Percentiles rank a stretch among this genome's conserved stretches.
phyloP scores from a whole-genome alignment of 2,797 vertebrate genomes.

The Uromys caudimaculatus region DNA sequence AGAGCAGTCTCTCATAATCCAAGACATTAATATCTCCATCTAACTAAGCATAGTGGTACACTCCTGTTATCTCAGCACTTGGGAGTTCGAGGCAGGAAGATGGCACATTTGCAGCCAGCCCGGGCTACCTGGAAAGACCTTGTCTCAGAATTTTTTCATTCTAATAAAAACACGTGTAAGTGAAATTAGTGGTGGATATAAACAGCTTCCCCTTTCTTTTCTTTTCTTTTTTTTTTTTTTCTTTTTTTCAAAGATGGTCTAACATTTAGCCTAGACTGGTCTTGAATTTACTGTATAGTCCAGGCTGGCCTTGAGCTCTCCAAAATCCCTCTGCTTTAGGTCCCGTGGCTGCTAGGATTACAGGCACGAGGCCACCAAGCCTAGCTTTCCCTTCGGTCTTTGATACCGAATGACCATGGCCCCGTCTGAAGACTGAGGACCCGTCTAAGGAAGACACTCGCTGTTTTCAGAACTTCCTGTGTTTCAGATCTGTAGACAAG shows the following conservation, averaged over 20 bases:
- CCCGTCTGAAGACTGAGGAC: neutral
- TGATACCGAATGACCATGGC: neutral
- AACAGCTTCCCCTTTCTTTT: neutral
- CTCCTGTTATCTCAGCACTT: neutral
- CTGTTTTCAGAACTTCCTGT: neutral
- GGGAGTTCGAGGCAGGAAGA: neutral
- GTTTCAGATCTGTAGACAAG: neutral
- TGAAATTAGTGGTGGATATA: slow-evolving; percentile 51
- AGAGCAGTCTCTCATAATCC: neutral
- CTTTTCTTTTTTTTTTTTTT: neutral
- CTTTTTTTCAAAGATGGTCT: neutral
- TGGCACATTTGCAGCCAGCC: neutral
- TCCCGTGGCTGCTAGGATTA: neutral
- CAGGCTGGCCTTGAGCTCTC: neutral
- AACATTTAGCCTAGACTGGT: neutral
- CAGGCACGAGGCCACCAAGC: neutral
- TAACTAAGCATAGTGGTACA: neutral
- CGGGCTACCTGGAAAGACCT: neutral
- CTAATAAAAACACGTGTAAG: slow-evolving; percentile 28
- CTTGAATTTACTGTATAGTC: neutral
- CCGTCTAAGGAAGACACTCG: neutral
- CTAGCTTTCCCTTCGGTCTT: neutral
- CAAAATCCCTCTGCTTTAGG: neutral
- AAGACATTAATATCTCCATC: slow-evolving; percentile 23
- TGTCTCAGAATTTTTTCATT: neutral